Base-by-base conservation (phyloP, 2,888 invertebrate genomes). In the Tenthredo livida region DNA sequence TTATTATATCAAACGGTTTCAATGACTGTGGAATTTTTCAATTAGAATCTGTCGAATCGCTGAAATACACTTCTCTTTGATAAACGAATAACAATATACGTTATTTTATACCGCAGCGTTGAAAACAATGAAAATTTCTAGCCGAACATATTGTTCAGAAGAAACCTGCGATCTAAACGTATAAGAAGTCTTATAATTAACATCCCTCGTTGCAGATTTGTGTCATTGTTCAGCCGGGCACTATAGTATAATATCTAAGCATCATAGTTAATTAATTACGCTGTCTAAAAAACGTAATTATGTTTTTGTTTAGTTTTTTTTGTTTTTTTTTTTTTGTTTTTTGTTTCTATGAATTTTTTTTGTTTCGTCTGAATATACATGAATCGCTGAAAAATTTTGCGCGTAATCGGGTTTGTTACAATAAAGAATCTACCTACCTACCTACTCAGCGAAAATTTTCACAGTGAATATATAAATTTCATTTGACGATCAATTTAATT, bases 191-290 rank as follows among this genome's bases (percentile, higher is more conserved):
- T 12, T 61, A 61, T 61, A 61, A 61, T 61, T 25, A 61, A 21
- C 61, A 25, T 61, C 61, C 12, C 61, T 61, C 1, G 61, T 10
- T 61, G 61, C 9, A 61, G 37, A 70, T 37, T 15, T 37, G 0
- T 9, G 37, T 4, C 37, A 70, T 70, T 70, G 70, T 70, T 70
- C 15, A 37, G 17, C 70, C 6, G 17, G n/a, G 37, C 70, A 17
- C 37, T 29, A 37, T 29, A 29, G n/a, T 29, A 29, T 29, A 29
- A 29, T 29, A 29, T 70, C 37, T 17, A 37, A 37, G 9, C 70
- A n/a, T 70, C n/a, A n/a, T n/a, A 70, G 70, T 33, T 37, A 70
- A 70, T 70, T 70, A n/a, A 70, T 70, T n/a, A 70, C 33, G 29
- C 6, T 70, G 37, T 37, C 5, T 37, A 7, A 70, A 70, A 17